Evolutionary conservation across 1,140 invertebrate species (phyloP).

Genomic region (Catajapyx aquilonaris): DNA sequence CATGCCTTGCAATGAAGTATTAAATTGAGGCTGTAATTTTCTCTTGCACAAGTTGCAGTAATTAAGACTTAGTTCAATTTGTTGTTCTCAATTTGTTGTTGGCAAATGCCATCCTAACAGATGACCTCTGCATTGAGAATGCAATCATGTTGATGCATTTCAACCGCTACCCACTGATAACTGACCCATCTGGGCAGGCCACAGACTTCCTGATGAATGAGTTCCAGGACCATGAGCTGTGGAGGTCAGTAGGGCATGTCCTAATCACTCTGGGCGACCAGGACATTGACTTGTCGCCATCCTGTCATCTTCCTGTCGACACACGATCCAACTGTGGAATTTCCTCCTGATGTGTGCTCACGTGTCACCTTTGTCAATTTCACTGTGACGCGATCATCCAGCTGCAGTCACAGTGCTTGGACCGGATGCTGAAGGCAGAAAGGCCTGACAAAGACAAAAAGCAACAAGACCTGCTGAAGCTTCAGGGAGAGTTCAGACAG

Average conservation of each 20-base stretch:
- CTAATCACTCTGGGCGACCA: slow-evolving; percentile 96
- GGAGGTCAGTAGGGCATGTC: slow-evolving; percentile 88
- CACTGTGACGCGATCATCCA: slow-evolving; percentile 90
- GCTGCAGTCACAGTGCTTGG: slow-evolving; percentile 95
- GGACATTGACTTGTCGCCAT: slow-evolving; percentile 97
- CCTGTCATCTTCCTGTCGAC: slow-evolving; percentile 98
- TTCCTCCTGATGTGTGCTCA: slow-evolving; percentile 96
- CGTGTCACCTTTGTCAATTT: slow-evolving; percentile 99
- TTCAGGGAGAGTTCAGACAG: slow-evolving; percentile 46
- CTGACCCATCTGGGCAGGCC: slow-evolving; percentile 97
- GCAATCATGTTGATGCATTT: slow-evolving; percentile 97
- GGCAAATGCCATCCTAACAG: slow-evolving; percentile 87
- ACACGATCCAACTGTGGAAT: slow-evolving; percentile 95
- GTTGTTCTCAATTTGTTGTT: too few species aligned
- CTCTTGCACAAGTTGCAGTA: too few species aligned
- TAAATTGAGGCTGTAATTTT: too few species aligned
- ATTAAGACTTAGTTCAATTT: too few species aligned
- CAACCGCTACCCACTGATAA: slow-evolving; percentile 96
- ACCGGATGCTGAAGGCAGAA: slow-evolving; percentile 94
- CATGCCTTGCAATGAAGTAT: too few species aligned
- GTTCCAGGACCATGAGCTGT: slow-evolving; percentile 87
- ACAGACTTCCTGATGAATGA: slow-evolving; percentile 97
- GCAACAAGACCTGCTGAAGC: slow-evolving; percentile 85
- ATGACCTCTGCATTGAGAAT: slow-evolving; percentile 97
- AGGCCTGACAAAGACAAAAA: slow-evolving; percentile 98